Conservation (phyloP, 2,888 invertebrate genomes). For the Meandrusa payeni region DNA sequence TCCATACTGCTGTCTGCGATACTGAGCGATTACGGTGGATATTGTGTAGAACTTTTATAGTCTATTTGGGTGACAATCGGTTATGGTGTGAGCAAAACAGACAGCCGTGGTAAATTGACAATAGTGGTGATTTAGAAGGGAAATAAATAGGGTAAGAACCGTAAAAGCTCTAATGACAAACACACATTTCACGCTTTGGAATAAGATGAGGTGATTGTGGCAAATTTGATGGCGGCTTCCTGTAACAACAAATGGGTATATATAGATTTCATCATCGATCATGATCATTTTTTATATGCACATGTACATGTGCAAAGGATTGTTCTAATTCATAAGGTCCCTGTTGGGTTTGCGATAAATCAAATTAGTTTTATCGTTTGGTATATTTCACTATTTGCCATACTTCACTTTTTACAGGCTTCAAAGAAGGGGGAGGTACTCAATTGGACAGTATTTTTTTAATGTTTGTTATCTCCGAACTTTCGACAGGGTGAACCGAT, state of each 20-base stretch:
- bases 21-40: conserved; percentile 32
- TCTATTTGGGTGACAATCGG: conserved; percentile 42
- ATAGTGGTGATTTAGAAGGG: conserved; percentile 70
- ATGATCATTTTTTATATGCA: too few species aligned
- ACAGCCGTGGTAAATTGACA: conserved; percentile 70
- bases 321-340: too few species aligned
- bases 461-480: too few species aligned
- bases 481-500: too few species aligned
- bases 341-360: too few species aligned
- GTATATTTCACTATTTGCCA: too few species aligned
- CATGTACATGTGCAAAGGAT: too few species aligned
- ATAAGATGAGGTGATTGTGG: conserved; percentile 55
- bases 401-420: too few species aligned
- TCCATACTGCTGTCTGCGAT: conserved; percentile 24
- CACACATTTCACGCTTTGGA: conserved; percentile 68
- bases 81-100: conserved; percentile 50
- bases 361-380: too few species aligned
- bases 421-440: too few species aligned
- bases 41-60: conserved; percentile 29
- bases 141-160: conserved; percentile 72
- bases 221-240: conserved; percentile 56
- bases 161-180: conserved; percentile 73
- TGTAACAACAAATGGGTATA: conserved; percentile 38
- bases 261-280: too few species aligned
- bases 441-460: too few species aligned